Conservation (phyloP, 2,113 vertebrate genomes). For the Aphelocoma coerulescens region DNA sequence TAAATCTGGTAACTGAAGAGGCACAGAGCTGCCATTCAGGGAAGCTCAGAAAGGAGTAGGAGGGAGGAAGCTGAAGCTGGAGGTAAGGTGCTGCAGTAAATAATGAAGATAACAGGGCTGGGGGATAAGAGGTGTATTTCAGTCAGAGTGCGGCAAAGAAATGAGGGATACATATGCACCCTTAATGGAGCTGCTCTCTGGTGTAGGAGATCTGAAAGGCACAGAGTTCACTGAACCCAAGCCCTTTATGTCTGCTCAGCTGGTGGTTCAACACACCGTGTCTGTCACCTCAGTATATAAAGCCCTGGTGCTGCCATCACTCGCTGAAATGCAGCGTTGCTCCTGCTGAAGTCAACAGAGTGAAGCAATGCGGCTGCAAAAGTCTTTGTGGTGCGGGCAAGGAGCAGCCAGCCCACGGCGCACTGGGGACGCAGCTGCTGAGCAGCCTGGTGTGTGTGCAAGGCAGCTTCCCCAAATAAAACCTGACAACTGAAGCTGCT, state of each 20-base stretch:
- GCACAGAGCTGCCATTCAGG: background rate
- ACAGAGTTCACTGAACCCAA: background rate
- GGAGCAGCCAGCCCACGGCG: rapidly evolving
- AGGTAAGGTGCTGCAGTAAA: background rate
- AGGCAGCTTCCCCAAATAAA: background rate
- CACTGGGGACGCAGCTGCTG: background rate
- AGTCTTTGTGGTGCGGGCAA: background rate
- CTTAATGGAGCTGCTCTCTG: background rate
- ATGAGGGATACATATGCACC: rapidly evolving
- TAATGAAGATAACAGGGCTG: background rate
- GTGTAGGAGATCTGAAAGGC: background rate
- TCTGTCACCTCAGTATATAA: background rate
- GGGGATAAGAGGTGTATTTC: background rate
- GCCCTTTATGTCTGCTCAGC: background rate
- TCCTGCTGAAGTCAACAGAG: background rate
- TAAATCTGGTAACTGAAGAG: rapidly evolving
- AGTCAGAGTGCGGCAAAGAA: background rate
- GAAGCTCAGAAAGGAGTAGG: background rate
- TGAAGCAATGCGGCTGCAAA: background rate
- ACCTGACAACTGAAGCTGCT: background rate
- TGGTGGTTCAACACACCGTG: background rate
- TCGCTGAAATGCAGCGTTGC: background rate
- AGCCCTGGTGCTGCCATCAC: background rate
- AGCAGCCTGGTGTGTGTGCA: background rate
- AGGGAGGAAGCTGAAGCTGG: background rate